phyloP scores from a whole-genome alignment of 1,140 invertebrate genomes.

The Leguminivora glycinivorella region DNA sequence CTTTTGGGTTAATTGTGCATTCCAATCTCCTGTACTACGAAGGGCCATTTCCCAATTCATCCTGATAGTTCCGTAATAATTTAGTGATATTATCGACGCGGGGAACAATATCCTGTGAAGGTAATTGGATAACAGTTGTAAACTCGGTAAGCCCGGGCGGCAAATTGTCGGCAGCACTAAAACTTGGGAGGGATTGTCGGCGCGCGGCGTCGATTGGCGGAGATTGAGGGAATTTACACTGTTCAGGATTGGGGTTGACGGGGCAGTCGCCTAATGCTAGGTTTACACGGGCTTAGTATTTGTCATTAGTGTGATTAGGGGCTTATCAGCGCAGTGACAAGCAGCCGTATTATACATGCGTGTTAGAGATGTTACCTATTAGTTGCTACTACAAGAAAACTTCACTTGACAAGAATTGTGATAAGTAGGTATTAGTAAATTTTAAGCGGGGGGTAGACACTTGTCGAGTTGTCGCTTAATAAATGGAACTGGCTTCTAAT shows the following conservation, averaged over 20 bases:
- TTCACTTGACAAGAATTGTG: no score
- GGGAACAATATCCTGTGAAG: slow-evolving; percentile 15
- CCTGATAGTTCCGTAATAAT: slow-evolving; percentile 2
- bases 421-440: no score
- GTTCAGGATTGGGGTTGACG: slow-evolving; percentile 2
- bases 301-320: no score
- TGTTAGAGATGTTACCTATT: no score
- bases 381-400: no score
- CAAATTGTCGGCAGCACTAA: slow-evolving; percentile 15
- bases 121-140: slow-evolving; percentile 27
- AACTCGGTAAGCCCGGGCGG: slow-evolving; percentile 18
- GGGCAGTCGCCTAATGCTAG: not conserved
- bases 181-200: slow-evolving; percentile 8
- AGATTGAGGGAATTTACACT: not conserved
- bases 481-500: no score
- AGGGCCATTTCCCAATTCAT: not conserved
- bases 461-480: no score
- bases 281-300: no score
- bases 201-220: not conserved
- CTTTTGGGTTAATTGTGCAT: slow-evolving; percentile 4
- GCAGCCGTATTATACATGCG: no score
- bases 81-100: slow-evolving; percentile 13
- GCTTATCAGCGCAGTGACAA: no score
- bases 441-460: no score
- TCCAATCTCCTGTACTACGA: slow-evolving; percentile 5